Evolutionary conservation across 1,140 invertebrate genomes (phyloP), one percentile per base, ranked within the genome.

Genomic region (Saccostrea echinata): DNA sequence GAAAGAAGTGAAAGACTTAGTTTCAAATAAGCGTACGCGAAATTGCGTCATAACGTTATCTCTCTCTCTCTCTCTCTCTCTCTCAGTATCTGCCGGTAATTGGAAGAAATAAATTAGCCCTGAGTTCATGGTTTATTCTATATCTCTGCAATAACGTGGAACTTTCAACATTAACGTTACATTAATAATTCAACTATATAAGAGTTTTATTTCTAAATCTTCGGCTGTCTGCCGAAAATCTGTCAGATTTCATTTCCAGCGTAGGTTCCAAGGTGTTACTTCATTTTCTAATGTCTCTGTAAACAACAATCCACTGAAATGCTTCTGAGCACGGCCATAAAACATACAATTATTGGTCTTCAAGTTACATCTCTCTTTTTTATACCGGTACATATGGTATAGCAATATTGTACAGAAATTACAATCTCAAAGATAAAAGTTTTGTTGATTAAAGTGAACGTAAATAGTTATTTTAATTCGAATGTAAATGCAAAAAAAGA

Each of bases 161-260:
- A 33, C 24, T 76, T 30, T 30, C 24, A 76, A 76, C 27, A 76
- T 76, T 30, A 76, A 76, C 68, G 68, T 33, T 1, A 76, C 13
- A 76, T 76, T 76, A 76, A 76, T 76, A 76, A 76, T 76, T 76
- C 68, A 76, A 76, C 68, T 76, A 30, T 24, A 76, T 33, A 76
- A 30, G 68, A 76, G 68, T 76, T 76, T 76, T 33, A 18, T 76
- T 76, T 76, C 68, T 30, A 11, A 76, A 76, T 9, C 27, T 76
- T 76, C 27, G 68, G 24, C 68, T 30, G 27, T 76, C 24, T 33
- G 24, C 30, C 68, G 68, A 33, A 76, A 76, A 33, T 76, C 30
- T 76, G 68, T 76, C 68, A 76, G 27, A 76, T 76, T 76, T 30
- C 11, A 76, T 76, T 76, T 27, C 27, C 24, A 13, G 13, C 27